These are phyloP conservation scores for Philereme vetulata DNA, from an alignment of 2,888 invertebrate species.

Conservation along the genomic window DNA sequence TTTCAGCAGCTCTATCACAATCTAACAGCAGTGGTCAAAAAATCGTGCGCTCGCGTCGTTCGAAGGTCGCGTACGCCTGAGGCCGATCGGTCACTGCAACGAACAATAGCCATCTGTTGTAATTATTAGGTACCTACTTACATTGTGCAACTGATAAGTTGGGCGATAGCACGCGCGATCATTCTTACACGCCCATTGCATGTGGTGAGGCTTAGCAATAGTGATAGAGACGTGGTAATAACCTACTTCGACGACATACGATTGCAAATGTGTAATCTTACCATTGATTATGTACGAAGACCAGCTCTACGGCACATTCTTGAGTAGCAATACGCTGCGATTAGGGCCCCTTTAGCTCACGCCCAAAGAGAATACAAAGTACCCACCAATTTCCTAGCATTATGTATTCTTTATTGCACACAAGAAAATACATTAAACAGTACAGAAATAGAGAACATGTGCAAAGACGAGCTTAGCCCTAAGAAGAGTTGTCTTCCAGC, in stretches of 20 bases:
- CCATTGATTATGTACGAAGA: too few relatives aligned
- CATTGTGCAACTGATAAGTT: constrained; percentile 73
- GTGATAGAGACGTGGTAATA: constrained; percentile 16
- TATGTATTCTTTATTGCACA: too few relatives aligned
- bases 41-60: constrained; percentile 72
- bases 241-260: constrained; percentile 11
- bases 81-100: constrained; percentile 75
- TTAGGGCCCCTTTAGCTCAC: too few relatives aligned
- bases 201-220: constrained; percentile 19
- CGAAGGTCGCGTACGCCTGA: constrained; percentile 71
- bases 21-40: constrained; percentile 65
- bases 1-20: constrained; percentile 51
- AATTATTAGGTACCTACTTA: constrained; percentile 74
- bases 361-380: too few relatives aligned
- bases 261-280: constrained; percentile 9
- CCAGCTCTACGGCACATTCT: too few relatives aligned
- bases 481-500: too few relatives aligned
- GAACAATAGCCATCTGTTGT: constrained; percentile 82
- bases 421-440: too few relatives aligned
- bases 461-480: too few relatives aligned
- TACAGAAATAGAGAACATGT: too few relatives aligned
- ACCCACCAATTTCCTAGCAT: too few relatives aligned
- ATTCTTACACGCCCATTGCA: constrained; percentile 43
- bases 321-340: too few relatives aligned
- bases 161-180: constrained; percentile 60